phyloP scores from a whole-genome alignment of 2,797 vertebrate species.

The Botia almorhae region DNA sequence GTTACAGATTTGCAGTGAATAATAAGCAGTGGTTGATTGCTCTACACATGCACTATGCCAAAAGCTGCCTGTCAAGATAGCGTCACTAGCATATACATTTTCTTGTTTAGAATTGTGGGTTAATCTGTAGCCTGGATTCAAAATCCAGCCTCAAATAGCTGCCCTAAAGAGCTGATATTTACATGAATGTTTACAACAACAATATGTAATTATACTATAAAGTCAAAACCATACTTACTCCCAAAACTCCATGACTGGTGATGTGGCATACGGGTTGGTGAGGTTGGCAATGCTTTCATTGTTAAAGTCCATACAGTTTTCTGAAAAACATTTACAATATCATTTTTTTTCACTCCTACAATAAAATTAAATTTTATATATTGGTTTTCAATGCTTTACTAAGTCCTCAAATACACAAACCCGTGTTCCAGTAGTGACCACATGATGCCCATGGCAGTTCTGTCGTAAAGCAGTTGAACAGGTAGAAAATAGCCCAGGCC shows the following conservation, averaged over 20 bases:
- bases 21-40: conserved; percentile 52
- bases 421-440: conserved; percentile 99
- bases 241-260: conserved; percentile 99
- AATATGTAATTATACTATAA: background rate
- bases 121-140: conserved; percentile 1
- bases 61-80: conserved; percentile 41
- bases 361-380: background rate
- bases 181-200: background rate
- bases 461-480: conserved; percentile 97
- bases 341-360: background rate
- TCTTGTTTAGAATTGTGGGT: conserved; percentile 41
- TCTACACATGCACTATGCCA: conserved; percentile 44
- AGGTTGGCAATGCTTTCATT: conserved; percentile 93
- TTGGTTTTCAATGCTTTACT: background rate
- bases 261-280: conserved; percentile 89
- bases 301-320: conserved; percentile 93
- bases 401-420: conserved; percentile 69
- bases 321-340: conserved; percentile 68
- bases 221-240: conserved; percentile 86
- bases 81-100: conserved; percentile 43
- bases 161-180: background rate
- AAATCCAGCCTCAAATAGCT: background rate
- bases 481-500: conserved; percentile 98
- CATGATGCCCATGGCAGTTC: conserved; percentile 97
- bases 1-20: conserved; percentile 56